Evolutionary conservation across 2,113 vertebrate species (phyloP), one percentile per base, ranked within the genome.

Genomic region (Tringa solitaria): DNA sequence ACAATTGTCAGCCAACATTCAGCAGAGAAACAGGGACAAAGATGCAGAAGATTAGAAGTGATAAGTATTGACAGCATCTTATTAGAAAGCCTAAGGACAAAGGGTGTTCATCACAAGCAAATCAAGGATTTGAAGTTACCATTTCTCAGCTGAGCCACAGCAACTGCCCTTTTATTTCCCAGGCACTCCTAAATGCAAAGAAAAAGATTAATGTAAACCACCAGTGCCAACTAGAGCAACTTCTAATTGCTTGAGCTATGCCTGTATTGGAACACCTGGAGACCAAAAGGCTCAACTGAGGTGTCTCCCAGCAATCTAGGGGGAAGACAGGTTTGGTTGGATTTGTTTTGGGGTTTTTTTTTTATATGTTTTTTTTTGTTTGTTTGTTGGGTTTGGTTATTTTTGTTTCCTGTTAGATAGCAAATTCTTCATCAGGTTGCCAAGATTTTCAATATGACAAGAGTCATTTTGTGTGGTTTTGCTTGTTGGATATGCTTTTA

Each of bases 401-500:
- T 23, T 27, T 35, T 68, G 12, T 46, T 80, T 77, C 63, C 85
- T 39, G 13, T 37, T 83, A 88, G 83, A 87, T 39, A 87, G 64
- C 4, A 87, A 63, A 75, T 94, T 75, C 73, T 86, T 90, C 73
- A 79, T 69, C 83, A 93, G 46, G 22, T 90, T 96, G 87, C 75
- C 84, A 83, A 59, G 81, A 77, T 90, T 91, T 96, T 69, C 61
- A 69, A 27, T 73, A 87, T 27, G 76, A 95, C 74, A 56, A 90
- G 84, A 92, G 37, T 81, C 0, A 15, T 87, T 94, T 91, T 88
- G 56, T 68, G 70, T 84, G 87, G 69, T 60, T 94, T 90, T 93
- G 16, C n/a, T 77, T 76, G 50, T 63, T 89, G 68, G 85, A 86
- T 96, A 90, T 83, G 85, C 53, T 88, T 84, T 93, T 67, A 85